phyloP scores from a whole-genome alignment of 2,797 vertebrate genomes.

The Onychomys torridus region DNA sequence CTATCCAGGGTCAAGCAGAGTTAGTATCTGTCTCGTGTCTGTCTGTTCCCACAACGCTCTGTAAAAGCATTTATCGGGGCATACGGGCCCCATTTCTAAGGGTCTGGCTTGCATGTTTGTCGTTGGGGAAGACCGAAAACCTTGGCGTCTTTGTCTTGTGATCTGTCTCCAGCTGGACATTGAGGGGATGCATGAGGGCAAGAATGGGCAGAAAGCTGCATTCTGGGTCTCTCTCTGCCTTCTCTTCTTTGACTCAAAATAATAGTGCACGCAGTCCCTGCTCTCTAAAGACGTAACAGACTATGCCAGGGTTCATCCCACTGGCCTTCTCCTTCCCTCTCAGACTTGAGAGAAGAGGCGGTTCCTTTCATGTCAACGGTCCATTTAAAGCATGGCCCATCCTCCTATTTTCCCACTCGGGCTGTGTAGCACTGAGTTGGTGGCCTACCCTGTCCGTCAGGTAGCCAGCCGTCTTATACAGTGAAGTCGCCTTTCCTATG shows the following conservation, averaged over 20 bases:
- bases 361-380: neutral
- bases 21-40: neutral
- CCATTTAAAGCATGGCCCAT: neutral
- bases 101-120: neutral
- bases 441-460: neutral
- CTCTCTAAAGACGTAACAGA: neutral
- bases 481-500: neutral
- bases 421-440: neutral
- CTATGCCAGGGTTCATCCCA: neutral
- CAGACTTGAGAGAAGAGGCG: neutral
- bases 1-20: neutral
- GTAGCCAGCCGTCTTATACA: neutral
- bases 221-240: neutral
- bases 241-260: neutral
- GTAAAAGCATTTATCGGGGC: fast-evolving
- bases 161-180: neutral
- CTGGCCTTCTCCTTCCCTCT: neutral
- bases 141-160: neutral
- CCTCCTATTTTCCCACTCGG: neutral
- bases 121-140: neutral
- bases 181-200: neutral
- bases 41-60: neutral
- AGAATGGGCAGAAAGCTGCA: fast-evolving
- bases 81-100: neutral
- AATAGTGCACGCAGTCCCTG: neutral